Evolutionary conservation across 2,888 invertebrate genomes (phyloP).

Genomic region (Campopleginae sp.): DNA sequence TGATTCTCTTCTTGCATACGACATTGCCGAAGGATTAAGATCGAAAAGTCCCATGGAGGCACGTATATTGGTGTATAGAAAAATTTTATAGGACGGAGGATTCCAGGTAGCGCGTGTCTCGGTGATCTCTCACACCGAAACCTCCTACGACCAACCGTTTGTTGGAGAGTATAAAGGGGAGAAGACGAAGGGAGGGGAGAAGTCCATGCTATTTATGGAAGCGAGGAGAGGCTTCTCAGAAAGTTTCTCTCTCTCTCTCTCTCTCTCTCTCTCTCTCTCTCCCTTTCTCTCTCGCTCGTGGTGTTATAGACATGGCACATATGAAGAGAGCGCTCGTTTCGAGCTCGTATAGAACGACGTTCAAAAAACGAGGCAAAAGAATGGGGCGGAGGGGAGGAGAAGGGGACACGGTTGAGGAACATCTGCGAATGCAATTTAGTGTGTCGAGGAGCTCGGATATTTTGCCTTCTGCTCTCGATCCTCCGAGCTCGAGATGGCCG

Average conservation of each 20-base stretch:
- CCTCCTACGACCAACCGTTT: constrained; percentile 58
- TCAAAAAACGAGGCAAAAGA: not conserved
- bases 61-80: constrained; percentile 44
- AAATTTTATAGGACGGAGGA: constrained; percentile 68
- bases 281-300: not conserved
- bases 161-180: constrained; percentile 6
- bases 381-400: not conserved
- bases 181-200: not conserved
- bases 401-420: constrained; percentile 57
- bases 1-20: not conserved
- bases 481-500: not conserved
- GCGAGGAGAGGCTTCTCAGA: constrained; percentile 63
- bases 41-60: not conserved
- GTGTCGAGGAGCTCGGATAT: constrained; percentile 55
- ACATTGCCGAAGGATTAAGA: not conserved
- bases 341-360: constrained; percentile 7
- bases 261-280: not conserved
- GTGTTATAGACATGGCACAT: constrained; percentile 63
- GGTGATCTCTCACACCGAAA: constrained; percentile 69
- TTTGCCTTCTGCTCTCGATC: constrained; percentile 32
- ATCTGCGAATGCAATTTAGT: constrained; percentile 68
- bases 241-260: constrained; percentile 36
- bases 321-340: constrained; percentile 43
- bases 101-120: constrained; percentile 70
- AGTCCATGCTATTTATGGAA: constrained; percentile 62